Conservation (phyloP, 2,113 vertebrate genomes). For the Heptranchias perlo region DNA sequence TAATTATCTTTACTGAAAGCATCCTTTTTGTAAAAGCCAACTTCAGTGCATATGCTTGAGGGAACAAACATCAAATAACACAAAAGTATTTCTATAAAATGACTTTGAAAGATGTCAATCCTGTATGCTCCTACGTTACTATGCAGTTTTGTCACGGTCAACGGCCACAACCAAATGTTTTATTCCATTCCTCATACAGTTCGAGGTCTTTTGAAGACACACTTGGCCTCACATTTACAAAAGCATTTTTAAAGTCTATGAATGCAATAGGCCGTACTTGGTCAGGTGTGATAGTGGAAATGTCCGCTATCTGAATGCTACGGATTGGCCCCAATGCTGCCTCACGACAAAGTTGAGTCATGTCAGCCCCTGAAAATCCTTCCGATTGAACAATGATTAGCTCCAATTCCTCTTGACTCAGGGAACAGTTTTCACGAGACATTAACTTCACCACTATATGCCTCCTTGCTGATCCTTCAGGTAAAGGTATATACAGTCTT, state of each 20-base stretch:
- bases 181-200: conserved; percentile 86
- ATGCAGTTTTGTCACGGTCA: conserved; percentile 44
- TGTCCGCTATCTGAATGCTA: conserved; percentile 74
- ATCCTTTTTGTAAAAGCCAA: not conserved
- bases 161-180: conserved; percentile 83
- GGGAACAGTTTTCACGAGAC: conserved; percentile 68
- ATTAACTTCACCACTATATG: conserved; percentile 81
- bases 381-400: conserved; percentile 63
- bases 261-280: conserved; percentile 79
- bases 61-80: not conserved
- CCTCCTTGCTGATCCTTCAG: conserved; percentile 69
- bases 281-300: conserved; percentile 74
- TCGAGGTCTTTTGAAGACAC: conserved; percentile 81
- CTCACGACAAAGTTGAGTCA: conserved; percentile 90
- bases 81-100: not conserved
- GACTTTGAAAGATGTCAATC: not conserved
- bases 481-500: conserved; percentile 87
- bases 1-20: not conserved
- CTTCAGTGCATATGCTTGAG: not conserved
- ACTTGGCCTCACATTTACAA: conserved; percentile 77
- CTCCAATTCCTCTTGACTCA: conserved; percentile 65
- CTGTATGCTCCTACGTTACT: not conserved
- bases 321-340: conserved; percentile 92
- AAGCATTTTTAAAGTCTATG: conserved; percentile 77
- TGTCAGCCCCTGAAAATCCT: conserved; percentile 89